These are phyloP conservation scores for Dasyurus viverrinus DNA, from an alignment of 2,113 vertebrate genomes.

Conservation along the genomic window DNA sequence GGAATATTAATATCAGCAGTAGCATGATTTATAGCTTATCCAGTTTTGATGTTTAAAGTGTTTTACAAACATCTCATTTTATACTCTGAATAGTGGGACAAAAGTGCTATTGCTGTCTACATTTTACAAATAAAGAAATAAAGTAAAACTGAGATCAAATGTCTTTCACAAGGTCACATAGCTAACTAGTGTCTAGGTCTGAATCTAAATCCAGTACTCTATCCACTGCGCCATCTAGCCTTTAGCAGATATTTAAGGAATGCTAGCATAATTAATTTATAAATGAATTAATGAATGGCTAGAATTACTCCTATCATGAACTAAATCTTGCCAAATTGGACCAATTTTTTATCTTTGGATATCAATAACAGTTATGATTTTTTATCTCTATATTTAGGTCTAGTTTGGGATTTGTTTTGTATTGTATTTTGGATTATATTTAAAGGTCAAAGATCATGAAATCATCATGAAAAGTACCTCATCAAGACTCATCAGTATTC, in stretches of 20 bases:
- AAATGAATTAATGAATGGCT: not conserved
- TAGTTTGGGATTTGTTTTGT: not conserved
- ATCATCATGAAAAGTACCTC: slow-evolving; percentile 2
- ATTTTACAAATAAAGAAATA: not conserved
- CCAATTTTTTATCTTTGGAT: not conserved
- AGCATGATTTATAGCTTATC: not conserved
- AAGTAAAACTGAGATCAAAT: not conserved
- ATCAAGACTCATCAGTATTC: not conserved
- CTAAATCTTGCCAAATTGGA: not conserved
- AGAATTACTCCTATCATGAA: not conserved
- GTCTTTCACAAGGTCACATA: too few relatives aligned
- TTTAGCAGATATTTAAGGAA: not conserved
- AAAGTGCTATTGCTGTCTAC: not conserved
- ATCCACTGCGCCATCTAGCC: not conserved
- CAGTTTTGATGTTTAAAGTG: not conserved
- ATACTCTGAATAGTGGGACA: not conserved
- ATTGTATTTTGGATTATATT: not conserved
- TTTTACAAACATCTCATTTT: not conserved
- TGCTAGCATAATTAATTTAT: not conserved
- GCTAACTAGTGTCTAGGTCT: not conserved
- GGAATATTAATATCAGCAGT: not conserved
- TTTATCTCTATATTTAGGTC: not conserved
- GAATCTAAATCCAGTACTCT: not conserved
- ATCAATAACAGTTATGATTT: not conserved
- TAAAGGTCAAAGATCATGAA: not conserved